Conservation (phyloP, 2,888 invertebrate species). For the Spisula subtruncata region DNA sequence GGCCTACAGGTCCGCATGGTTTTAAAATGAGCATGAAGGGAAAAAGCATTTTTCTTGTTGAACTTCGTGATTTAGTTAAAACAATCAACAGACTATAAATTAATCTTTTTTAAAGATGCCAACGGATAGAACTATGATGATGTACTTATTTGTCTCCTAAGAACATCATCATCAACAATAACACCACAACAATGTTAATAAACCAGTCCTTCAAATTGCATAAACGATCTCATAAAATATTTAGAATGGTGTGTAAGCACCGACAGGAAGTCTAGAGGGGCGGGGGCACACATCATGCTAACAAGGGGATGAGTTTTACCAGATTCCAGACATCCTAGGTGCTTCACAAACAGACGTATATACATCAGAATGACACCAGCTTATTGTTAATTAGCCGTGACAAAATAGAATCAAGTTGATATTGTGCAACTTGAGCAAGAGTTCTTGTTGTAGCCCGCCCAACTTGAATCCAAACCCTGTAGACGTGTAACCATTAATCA, state of each 20-base stretch:
- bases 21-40: neutral
- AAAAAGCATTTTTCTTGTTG: neutral
- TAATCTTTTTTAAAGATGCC: neutral
- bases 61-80: neutral
- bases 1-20: neutral
- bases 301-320: neutral
- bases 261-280: neutral
- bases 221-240: no score
- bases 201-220: no score
- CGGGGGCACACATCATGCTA: neutral
- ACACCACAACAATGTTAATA: no score
- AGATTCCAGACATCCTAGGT: neutral
- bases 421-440: conserved; percentile 34
- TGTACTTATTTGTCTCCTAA: no score
- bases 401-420: conserved; percentile 56
- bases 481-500: neutral
- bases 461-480: neutral
- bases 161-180: no score
- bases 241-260: no score
- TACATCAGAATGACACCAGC: conserved; percentile 42
- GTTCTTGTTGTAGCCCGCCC: conserved; percentile 21
- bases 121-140: no score
- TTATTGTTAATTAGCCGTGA: conserved; percentile 50
- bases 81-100: neutral
- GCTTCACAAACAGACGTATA: conserved; percentile 38